These are phyloP conservation scores for Rhinolophus ferrumequinum DNA, from an alignment of 2,113 vertebrate species.

Conservation along the genomic window DNA sequence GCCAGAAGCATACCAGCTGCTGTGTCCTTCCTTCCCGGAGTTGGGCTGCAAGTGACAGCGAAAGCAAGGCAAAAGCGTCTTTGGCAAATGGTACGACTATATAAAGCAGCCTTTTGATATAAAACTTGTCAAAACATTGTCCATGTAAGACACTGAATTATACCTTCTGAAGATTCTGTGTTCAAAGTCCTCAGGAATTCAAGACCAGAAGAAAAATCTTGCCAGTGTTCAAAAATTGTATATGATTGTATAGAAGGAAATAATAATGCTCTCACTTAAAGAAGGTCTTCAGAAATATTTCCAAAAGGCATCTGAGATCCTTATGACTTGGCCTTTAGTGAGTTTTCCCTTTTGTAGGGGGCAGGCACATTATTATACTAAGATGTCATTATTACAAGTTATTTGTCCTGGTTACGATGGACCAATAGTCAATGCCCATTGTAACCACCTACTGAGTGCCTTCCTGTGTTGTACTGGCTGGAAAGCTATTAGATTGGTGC, in stretches of 20 bases:
- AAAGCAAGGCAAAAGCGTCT: background rate
- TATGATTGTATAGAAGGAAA: background rate
- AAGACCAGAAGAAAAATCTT: conserved; percentile 1
- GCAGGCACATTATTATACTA: background rate
- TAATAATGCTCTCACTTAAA: background rate
- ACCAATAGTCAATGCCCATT: background rate
- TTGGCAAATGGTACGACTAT: background rate
- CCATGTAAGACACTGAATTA: background rate
- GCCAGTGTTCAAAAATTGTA: background rate
- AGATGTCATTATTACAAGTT: background rate
- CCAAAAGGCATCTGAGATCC: background rate
- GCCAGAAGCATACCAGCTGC: background rate
- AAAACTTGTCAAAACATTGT: conserved; percentile 31
- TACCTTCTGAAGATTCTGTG: background rate
- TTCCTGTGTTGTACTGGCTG: background rate
- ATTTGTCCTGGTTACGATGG: background rate
- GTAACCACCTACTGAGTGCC: background rate
- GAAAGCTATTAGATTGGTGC: background rate
- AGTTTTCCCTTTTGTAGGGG: background rate
- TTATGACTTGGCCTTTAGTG: background rate
- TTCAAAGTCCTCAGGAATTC: background rate
- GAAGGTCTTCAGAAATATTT: background rate
- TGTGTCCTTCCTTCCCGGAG: background rate
- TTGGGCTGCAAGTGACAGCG: background rate
- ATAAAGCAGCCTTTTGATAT: background rate